These are phyloP conservation scores for Bathynomus jamesi DNA, from an alignment of 1,140 invertebrate genomes.

Conservation along the genomic window DNA sequence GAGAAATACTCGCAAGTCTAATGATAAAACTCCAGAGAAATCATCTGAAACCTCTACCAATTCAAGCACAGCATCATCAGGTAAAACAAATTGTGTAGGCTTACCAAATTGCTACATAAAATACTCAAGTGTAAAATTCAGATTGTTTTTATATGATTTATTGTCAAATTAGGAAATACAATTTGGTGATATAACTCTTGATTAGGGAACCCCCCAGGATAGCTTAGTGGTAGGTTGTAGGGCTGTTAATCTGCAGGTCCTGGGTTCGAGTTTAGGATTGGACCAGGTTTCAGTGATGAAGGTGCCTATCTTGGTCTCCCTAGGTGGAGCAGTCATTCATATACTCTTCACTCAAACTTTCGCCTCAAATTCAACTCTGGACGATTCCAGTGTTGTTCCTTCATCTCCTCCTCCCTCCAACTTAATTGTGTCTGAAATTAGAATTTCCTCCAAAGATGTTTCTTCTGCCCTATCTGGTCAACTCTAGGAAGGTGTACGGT, in stretches of 20 bases:
- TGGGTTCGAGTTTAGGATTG: slow-evolving; percentile 3
- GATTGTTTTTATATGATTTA: not conserved
- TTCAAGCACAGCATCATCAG: slow-evolving; percentile 30
- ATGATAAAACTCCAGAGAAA: slow-evolving; percentile 16
- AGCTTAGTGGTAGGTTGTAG: too few relatives aligned
- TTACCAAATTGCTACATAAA: not conserved
- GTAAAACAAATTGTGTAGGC: not conserved
- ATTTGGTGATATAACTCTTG: not conserved
- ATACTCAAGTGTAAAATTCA: not conserved
- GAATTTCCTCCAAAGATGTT: too few relatives aligned
- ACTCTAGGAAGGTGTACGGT: too few relatives aligned
- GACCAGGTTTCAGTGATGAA: not conserved
- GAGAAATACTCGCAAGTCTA: slow-evolving; percentile 1
- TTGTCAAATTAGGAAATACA: not conserved
- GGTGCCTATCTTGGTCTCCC: too few relatives aligned
- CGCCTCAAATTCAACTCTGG: too few relatives aligned
- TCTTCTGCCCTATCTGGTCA: too few relatives aligned
- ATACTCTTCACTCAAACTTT: too few relatives aligned
- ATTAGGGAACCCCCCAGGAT: not conserved
- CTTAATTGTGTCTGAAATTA: too few relatives aligned
- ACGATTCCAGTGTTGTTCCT: too few relatives aligned
- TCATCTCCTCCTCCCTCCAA: too few relatives aligned
- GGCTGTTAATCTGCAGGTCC: not conserved
- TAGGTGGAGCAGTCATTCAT: too few relatives aligned
- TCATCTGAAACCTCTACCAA: slow-evolving; percentile 34